Percentiles rank a stretch among this genome's conserved stretches.
Conservation (phyloP, 2,888 invertebrate species). For the Ethmia dodecea region DNA sequence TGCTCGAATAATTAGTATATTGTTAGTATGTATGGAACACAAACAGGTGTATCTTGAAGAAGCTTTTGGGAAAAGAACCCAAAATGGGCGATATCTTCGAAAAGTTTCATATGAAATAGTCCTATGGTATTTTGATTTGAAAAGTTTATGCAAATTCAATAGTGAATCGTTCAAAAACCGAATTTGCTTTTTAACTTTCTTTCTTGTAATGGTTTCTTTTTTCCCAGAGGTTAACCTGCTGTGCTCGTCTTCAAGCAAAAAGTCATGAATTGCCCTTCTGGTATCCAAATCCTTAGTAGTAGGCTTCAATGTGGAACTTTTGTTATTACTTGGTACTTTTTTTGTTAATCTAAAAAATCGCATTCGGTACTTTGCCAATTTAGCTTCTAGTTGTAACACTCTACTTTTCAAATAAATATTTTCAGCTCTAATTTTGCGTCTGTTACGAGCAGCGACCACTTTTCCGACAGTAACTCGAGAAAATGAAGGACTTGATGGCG, state of each 20-base stretch:
- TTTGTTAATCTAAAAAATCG: conserved; percentile 3
- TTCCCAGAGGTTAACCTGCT: conserved; percentile 15
- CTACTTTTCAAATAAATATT: not conserved
- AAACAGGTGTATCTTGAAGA: not conserved
- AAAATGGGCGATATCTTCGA: not conserved
- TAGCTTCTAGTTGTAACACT: conserved; percentile 2
- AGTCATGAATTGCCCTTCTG: conserved; percentile 8
- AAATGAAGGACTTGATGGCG: not conserved
- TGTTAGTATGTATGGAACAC: not conserved
- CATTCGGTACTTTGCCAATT: conserved; percentile 10
- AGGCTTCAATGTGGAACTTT: no score
- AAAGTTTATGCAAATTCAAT: not conserved
- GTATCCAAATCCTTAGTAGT: no score
- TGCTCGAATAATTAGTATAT: not conserved
- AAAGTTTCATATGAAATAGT: not conserved
- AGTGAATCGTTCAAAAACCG: not conserved
- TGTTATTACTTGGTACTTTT: no score
- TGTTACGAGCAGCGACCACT: not conserved
- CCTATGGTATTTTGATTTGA: not conserved
- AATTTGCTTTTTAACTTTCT: conserved; percentile 1
- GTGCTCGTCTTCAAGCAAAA: conserved; percentile 14
- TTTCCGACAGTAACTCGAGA: not conserved
- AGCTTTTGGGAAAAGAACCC: not conserved
- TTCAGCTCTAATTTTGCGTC: not conserved
- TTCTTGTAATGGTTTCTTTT: conserved; percentile 11